phyloP scores from a whole-genome alignment of 2,113 vertebrate genomes.

The Sturnira hondurensis region DNA sequence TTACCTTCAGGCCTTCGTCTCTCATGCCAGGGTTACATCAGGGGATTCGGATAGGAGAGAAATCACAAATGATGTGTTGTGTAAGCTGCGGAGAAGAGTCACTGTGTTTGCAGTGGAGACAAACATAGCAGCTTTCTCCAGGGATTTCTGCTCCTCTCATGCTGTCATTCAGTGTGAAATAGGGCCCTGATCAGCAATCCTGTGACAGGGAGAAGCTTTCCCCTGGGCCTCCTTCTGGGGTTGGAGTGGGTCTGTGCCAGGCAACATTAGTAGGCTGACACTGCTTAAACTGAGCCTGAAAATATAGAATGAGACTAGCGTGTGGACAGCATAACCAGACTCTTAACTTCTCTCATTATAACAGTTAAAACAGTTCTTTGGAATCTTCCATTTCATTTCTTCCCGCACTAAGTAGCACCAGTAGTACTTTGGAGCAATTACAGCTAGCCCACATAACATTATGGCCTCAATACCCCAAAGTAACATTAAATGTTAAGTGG shows the following conservation, averaged over 20 bases:
- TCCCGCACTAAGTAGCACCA: neutral
- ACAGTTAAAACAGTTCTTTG: neutral
- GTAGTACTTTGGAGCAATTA: neutral
- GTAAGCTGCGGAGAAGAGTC: neutral
- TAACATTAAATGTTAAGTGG: neutral
- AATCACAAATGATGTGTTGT: slow-evolving; percentile 19
- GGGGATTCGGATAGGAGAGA: slow-evolving; percentile 9
- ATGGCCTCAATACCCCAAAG: neutral
- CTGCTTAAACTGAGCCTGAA: slow-evolving; percentile 13
- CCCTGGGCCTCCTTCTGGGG: slow-evolving; percentile 74
- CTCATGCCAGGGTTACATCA: neutral
- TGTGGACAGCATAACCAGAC: neutral
- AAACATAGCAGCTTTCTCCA: slow-evolving; percentile 64
- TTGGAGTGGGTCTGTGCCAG: slow-evolving; percentile 29
- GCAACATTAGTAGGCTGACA: neutral
- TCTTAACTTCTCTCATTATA: neutral
- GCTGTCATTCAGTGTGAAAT: slow-evolving; percentile 62
- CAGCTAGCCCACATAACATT: neutral
- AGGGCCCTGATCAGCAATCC: slow-evolving; percentile 53
- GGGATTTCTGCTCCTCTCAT: slow-evolving; percentile 32
- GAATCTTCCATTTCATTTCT: slow-evolving; percentile 8
- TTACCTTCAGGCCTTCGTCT: slow-evolving; percentile 23
- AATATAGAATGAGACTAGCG: neutral
- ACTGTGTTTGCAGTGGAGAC: slow-evolving; percentile 42
- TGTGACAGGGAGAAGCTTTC: slow-evolving; percentile 64